These are phyloP conservation scores for Drosophila ohnishii DNA, from an alignment of 1,140 invertebrate genomes.

Conservation along the genomic window DNA sequence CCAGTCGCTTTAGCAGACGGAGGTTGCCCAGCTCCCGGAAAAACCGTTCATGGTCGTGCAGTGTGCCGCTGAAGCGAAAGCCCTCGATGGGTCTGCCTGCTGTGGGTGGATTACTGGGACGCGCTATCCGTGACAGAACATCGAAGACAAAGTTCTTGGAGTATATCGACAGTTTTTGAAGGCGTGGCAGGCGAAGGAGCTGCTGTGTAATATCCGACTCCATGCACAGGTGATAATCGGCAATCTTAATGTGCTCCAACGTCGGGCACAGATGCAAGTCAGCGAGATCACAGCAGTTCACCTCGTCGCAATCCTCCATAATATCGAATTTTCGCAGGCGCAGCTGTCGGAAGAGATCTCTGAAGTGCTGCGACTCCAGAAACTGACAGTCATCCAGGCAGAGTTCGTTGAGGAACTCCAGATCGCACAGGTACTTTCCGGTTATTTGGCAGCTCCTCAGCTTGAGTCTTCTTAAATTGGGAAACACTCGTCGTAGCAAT, in stretches of 20 bases:
- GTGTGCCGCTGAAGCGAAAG: slow-evolving; percentile 61
- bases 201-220: slow-evolving; percentile 67
- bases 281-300: slow-evolving; percentile 71
- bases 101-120: slow-evolving; percentile 26
- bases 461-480: slow-evolving; percentile 54
- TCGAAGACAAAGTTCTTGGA: slow-evolving; percentile 77
- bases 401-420: slow-evolving; percentile 54
- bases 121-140: slow-evolving; percentile 61
- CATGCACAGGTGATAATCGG: slow-evolving; percentile 76
- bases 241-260: slow-evolving; percentile 73
- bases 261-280: slow-evolving; percentile 71
- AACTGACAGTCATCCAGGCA: slow-evolving; percentile 70
- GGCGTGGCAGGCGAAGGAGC: slow-evolving; percentile 54
- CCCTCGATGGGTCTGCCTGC: slow-evolving; percentile 51
- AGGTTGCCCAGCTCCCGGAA: slow-evolving; percentile 64
- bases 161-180: slow-evolving; percentile 70
- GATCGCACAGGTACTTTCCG: slow-evolving; percentile 61
- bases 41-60: slow-evolving; percentile 67
- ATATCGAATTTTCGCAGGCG: slow-evolving; percentile 70
- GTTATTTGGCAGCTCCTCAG: slow-evolving; percentile 64
- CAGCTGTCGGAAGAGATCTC: slow-evolving; percentile 63
- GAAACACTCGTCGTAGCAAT: slow-evolving; percentile 57
- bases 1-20: slow-evolving; percentile 42
- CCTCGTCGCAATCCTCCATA: slow-evolving; percentile 75
- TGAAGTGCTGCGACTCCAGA: slow-evolving; percentile 69